These are phyloP conservation scores for Nemotelus nigrinus DNA, from an alignment of 2,888 invertebrate genomes.

Conservation along the genomic window DNA sequence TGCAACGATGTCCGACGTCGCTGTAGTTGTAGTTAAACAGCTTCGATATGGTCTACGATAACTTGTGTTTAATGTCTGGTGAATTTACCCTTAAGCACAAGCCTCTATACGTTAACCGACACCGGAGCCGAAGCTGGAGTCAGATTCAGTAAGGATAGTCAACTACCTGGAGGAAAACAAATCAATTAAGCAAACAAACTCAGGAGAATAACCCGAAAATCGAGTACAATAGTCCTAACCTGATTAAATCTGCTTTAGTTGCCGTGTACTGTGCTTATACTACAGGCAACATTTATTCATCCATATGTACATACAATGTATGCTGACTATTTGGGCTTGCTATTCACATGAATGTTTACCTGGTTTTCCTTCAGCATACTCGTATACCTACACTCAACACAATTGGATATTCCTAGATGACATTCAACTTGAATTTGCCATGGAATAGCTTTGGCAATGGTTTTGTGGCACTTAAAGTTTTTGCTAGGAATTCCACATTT, in stretches of 20 bases:
- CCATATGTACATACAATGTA: not conserved
- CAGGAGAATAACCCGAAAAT: slow-evolving; percentile 42
- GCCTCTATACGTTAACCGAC: not conserved
- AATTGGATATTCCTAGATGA: too few relatives aligned
- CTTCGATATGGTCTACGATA: not conserved
- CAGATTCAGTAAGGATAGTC: slow-evolving; percentile 1
- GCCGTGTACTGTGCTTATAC: not conserved
- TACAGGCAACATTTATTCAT: not conserved
- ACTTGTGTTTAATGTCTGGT: slow-evolving; percentile 31
- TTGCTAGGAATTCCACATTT: too few relatives aligned
- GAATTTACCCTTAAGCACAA: slow-evolving; percentile 9
- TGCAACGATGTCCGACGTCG: not conserved
- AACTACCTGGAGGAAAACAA: slow-evolving; percentile 41
- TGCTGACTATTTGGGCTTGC: not conserved
- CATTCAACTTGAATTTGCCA: too few relatives aligned
- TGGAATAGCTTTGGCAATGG: too few relatives aligned
- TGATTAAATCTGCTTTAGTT: slow-evolving; percentile 31
- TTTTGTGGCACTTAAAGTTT: too few relatives aligned
- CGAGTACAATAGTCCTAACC: slow-evolving; percentile 36
- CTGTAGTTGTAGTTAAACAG: too few relatives aligned
- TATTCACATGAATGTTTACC: not conserved
- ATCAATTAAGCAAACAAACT: slow-evolving; percentile 43
- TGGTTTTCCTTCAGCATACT: not conserved
- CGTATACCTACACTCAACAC: too few relatives aligned
- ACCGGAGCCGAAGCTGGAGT: not conserved